Evolutionary conservation across 2,888 invertebrate species (phyloP).

Genomic region (Lycia hirtaria): DNA sequence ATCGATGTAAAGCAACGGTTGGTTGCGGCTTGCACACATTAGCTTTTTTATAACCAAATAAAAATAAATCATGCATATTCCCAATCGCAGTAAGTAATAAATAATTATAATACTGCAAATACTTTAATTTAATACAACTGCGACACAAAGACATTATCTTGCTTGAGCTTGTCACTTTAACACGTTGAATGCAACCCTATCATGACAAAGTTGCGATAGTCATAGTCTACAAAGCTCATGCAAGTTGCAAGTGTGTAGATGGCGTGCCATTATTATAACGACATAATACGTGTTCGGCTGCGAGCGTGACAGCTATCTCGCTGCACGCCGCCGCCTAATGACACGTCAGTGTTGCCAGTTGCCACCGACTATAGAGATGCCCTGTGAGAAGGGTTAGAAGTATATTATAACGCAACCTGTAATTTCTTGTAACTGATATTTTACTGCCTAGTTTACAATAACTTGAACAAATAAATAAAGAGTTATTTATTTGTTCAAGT

Average conservation of each 20-base stretch:
- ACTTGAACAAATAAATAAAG: too few species aligned
- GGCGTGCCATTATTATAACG: conserved; percentile 44
- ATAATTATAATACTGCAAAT: too few species aligned
- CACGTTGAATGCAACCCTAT: conserved; percentile 2
- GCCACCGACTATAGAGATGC: conserved; percentile 49
- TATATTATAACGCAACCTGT: conserved; percentile 5
- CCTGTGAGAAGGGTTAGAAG: neutral
- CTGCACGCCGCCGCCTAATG: conserved; percentile 60
- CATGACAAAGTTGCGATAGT: conserved; percentile 2
- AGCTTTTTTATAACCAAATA: too few species aligned
- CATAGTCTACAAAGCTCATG: conserved; percentile 27
- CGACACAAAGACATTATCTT: neutral
- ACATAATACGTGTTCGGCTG: conserved; percentile 54
- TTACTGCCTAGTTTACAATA: too few species aligned
- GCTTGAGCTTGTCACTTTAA: neutral
- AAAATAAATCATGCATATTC: too few species aligned
- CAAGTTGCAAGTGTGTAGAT: conserved; percentile 36
- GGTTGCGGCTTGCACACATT: too few species aligned
- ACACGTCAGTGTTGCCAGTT: conserved; percentile 59
- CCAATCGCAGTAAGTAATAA: too few species aligned
- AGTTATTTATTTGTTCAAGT: too few species aligned
- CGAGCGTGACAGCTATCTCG: conserved; percentile 54
- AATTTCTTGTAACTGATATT: neutral
- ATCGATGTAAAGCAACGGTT: too few species aligned
- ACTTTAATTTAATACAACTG: too few species aligned